Base-by-base conservation (phyloP, 2,797 vertebrate genomes). In the Clarias laeviceps region DNA sequence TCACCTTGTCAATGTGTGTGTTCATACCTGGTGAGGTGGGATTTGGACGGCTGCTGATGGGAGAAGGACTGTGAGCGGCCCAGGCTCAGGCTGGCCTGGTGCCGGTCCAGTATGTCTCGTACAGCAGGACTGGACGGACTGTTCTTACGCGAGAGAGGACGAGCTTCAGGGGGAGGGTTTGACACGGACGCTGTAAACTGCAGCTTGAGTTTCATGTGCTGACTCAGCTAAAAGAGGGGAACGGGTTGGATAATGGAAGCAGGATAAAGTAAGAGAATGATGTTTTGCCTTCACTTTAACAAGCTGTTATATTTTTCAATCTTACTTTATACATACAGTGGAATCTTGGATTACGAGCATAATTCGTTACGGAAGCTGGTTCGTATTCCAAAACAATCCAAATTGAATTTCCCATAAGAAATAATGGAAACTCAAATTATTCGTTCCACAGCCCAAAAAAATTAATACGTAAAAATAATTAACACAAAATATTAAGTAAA, bases 61-160 rank as follows among this genome's bases (percentile, higher is more conserved):
- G 97, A 98, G 93, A 98, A 98, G 89, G 97, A 98, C 94, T 99
- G 97, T 1, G 97, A 99, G 0, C 97, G 96, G 54, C 97, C 97
- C 91, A 96, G 90, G 57, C 94, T 95, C 45, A 95, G 92, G 84
- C 96, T 97, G 22, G 95, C 95, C 90, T 96, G 95, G 88, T 96
- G 95, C 14, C 95, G 91, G 80, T 97, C 97, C 87, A 97, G 93
- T 79, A 99, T 94, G 90, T 98, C 97, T 78, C 97, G 91, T 4
- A 98, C 94, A 0, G 97, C 97, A 0, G 97, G 97, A 90, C 97
- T 97, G 90, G 97, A 96, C 0, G 97, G 97, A 88, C 97, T 98
- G 94, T 96, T 97, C 86, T 97, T 95, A 85, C 97, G 95, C 61
- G 95, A 96, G 20, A 97, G 93, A 0, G 97, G 96, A 56, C 97